A percentile compares a stretch with the other conserved stretches of the same genome.
phyloP scores from a whole-genome alignment of 2,797 vertebrate genomes.

The Buphagus erythrorhynchus region DNA sequence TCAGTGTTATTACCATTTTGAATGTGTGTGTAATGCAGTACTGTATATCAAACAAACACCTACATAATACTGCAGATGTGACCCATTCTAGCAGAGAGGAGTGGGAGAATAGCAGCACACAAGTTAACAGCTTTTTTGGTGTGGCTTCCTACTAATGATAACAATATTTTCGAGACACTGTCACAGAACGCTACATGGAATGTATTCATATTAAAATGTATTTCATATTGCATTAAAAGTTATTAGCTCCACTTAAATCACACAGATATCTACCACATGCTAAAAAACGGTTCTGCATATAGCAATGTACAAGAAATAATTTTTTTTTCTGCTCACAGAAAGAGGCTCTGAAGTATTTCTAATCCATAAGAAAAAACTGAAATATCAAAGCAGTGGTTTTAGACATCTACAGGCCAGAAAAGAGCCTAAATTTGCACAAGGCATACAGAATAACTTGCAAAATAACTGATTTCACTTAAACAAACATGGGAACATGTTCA shows the following conservation, averaged over 20 bases:
- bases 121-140: slow-evolving; percentile 61
- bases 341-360: slow-evolving; percentile 21
- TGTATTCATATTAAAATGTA: slow-evolving; percentile 62
- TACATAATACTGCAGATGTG: slow-evolving; percentile 56
- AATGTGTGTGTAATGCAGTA: slow-evolving; percentile 25
- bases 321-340: not conserved
- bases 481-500: not conserved
- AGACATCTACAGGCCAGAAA: not conserved
- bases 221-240: slow-evolving; percentile 64
- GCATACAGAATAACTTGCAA: not conserved
- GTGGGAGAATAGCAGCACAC: slow-evolving; percentile 9
- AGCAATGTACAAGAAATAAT: slow-evolving; percentile 35
- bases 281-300: not conserved
- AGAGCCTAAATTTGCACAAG: slow-evolving; percentile 3
- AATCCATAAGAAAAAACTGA: slow-evolving; percentile 40
- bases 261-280: slow-evolving; percentile 13
- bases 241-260: slow-evolving; percentile 41
- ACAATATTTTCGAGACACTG: slow-evolving; percentile 58
- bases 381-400: slow-evolving; percentile 16
- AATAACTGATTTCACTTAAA: slow-evolving; percentile 26
- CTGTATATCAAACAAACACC: slow-evolving; percentile 54
- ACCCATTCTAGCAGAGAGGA: slow-evolving; percentile 21
- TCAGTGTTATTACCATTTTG: slow-evolving; percentile 37
- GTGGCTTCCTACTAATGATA: slow-evolving; percentile 53
- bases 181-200: slow-evolving; percentile 15